Evolutionary conservation across 1,140 invertebrate genomes (phyloP), one percentile per base, ranked within the genome.

Genomic region (Anastrepha ludens): DNA sequence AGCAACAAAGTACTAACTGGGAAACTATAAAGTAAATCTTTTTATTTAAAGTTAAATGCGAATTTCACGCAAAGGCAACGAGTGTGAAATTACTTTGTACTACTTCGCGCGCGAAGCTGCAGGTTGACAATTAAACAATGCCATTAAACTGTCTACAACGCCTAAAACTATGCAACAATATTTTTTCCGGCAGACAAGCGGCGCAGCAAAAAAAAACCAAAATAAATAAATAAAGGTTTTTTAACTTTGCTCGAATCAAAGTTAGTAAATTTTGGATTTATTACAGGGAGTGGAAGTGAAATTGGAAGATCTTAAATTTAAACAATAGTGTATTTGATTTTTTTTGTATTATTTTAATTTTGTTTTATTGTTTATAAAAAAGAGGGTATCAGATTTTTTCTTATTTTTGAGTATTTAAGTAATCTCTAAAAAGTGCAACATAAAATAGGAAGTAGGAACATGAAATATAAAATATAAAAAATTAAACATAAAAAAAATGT

Each of bases 11-110:
- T 7, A 58, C 85, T 50, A 86, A 39, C 44, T 44, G 47, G 55
- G 2, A 20, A 86, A 86, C 59, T 59, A 58, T 62, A 86, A 86
- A 64, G 44, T 55, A 86, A 59, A 86, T 62, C 58, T 62, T 86
- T 86, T 65, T 62, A 86, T 86, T 62, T 87, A 87, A 87, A 87
- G 60, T 87, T 65, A 58, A 85, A 58, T 17, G 29, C 39, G 29
- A 60, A 86, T 41, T 62, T 86, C 50, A 41, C 41, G 50, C 87
- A 85, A 92, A 91, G 86, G 90, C 91, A 92, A 59, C 91, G 87
- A 92, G 91, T 92, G 91, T 92, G 91, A 92, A 92, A 92, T 92
- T 92, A 92, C 91, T 92, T 92, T 81, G 74, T 8, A 81, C 74
- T 55, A 55, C 47, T 81, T 81, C 74, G 15, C 47, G 74, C 74